These are phyloP conservation scores for Hetaerina titia DNA, from an alignment of 2,888 invertebrate species.

Conservation along the genomic window DNA sequence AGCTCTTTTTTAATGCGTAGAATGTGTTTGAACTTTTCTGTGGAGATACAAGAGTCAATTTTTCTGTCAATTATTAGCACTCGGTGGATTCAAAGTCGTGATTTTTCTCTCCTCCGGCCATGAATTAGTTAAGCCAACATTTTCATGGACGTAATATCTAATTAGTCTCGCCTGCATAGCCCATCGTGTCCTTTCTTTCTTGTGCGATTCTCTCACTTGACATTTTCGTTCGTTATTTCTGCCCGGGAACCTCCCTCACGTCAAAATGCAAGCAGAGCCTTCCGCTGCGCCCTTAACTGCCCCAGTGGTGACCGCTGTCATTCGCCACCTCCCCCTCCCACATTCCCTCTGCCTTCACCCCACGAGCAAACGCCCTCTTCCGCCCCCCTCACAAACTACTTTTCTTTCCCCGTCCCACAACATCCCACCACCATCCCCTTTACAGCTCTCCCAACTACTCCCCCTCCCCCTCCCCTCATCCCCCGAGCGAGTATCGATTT, in stretches of 20 bases:
- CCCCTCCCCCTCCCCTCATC: neutral
- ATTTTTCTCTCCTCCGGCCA: too few relatives aligned
- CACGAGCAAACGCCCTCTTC: neutral
- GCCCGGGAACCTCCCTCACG: neutral
- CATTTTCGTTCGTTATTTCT: neutral
- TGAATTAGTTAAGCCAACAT: neutral
- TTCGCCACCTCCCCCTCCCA: neutral
- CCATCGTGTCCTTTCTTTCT: neutral
- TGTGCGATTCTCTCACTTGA: neutral
- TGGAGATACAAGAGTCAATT: neutral
- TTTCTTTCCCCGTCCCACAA: neutral
- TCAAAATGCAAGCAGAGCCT: neutral
- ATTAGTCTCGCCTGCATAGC: neutral
- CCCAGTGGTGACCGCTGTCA: neutral
- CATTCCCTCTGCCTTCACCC: neutral
- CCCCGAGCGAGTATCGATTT: slow-evolving; percentile 32
- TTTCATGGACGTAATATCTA: neutral
- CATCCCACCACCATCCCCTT: neutral
- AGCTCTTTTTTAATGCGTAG: neutral
- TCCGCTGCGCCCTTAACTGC: neutral
- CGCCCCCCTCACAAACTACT: neutral
- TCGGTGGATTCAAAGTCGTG: too few relatives aligned
- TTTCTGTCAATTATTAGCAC: neutral
- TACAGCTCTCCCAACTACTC: neutral
- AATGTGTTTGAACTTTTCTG: neutral